Evolutionary conservation across 2,797 vertebrate species (phyloP).

Genomic region (Intellagama lesueurii): DNA sequence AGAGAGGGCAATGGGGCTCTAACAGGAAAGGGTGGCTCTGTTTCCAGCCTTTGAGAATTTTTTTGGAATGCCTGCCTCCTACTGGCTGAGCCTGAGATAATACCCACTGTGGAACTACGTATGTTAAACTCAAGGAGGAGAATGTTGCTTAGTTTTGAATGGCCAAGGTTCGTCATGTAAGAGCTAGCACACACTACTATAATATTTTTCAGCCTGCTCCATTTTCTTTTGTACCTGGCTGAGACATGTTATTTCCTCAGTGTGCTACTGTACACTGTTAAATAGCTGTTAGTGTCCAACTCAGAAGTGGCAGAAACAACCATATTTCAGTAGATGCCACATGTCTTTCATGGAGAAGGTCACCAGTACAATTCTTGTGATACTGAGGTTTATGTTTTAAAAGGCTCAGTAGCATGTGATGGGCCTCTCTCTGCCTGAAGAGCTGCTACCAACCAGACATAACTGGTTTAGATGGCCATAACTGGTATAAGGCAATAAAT

Average conservation of each 20-base stretch:
- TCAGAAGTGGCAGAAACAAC: background rate
- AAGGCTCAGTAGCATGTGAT: background rate
- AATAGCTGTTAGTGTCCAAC: background rate
- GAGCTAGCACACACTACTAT: background rate
- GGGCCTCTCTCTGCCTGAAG: background rate
- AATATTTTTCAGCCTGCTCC: background rate
- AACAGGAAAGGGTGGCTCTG: background rate
- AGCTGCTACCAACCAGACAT: background rate
- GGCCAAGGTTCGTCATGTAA: background rate
- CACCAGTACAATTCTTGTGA: background rate
- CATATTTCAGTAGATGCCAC: background rate
- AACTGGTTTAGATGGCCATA: background rate
- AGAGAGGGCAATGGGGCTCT: background rate
- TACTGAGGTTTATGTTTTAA: background rate
- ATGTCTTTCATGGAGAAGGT: background rate
- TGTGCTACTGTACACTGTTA: background rate
- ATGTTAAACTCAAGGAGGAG: background rate
- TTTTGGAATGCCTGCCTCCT: slow-evolving; percentile 19
- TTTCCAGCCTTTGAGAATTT: background rate
- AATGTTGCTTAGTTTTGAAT: background rate
- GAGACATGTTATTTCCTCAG: background rate
- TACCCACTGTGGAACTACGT: background rate
- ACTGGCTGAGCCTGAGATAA: background rate
- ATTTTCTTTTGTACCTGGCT: background rate
- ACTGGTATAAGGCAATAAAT: background rate